Conservation (phyloP, 2,888 invertebrate species). For the Aspidiotus destructor region DNA sequence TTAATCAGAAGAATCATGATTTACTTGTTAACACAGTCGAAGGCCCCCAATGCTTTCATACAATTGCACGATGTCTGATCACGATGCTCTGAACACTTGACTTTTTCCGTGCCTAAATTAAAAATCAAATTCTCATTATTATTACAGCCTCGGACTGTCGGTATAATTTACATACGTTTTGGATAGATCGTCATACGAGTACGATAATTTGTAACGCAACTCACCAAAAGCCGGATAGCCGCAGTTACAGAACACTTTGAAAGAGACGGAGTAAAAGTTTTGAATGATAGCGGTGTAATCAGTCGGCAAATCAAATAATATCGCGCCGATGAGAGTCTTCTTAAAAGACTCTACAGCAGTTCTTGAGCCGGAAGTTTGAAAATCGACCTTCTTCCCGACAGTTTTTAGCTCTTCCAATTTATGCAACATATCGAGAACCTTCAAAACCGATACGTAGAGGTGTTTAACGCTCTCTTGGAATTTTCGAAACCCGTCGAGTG, state of each 20-base stretch:
- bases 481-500: constrained; percentile 21
- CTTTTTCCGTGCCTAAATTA: constrained; percentile 4
- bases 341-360: constrained; percentile 21
- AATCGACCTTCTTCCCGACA: neutral
- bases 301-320: constrained; percentile 21
- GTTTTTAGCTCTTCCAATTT: constrained; percentile 23
- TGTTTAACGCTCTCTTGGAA: constrained; percentile 30
- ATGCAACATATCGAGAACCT: constrained; percentile 1
- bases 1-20: neutral
- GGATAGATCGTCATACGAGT: too few relatives aligned
- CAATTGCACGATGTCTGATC: constrained; percentile 20
- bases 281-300: constrained; percentile 15
- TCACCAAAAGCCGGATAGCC: constrained; percentile 17
- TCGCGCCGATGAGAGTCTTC: constrained; percentile 17
- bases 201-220: neutral
- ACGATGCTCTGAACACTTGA: constrained; percentile 24
- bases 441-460: constrained; percentile 12
- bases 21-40: constrained; percentile 28
- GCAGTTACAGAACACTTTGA: constrained; percentile 30
- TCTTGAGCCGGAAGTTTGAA: neutral
- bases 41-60: constrained; percentile 16
- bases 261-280: constrained; percentile 23
- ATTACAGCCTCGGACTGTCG: too few relatives aligned
- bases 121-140: neutral
- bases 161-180: too few relatives aligned